These are phyloP conservation scores for Drosophila pallidifrons DNA, from an alignment of 1,140 invertebrate species.

Conservation along the genomic window DNA sequence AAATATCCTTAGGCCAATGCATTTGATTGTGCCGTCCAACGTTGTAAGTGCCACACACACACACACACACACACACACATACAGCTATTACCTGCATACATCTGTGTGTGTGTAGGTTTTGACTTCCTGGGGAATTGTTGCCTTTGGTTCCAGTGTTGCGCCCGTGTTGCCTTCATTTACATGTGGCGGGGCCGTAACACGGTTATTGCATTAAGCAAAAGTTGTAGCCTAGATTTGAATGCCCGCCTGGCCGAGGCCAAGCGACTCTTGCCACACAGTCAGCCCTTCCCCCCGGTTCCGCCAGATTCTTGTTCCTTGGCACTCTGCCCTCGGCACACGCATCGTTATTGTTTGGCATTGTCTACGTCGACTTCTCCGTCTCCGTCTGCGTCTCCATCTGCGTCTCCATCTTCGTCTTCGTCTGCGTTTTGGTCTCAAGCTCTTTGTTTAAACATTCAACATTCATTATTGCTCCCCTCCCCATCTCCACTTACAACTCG, in stretches of 20 bases:
- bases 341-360: slow-evolving; percentile 38
- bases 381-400: background rate
- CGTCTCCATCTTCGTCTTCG: slow-evolving; percentile 10
- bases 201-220: slow-evolving; percentile 79
- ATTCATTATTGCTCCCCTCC: slow-evolving; percentile 60
- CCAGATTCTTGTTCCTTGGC: background rate
- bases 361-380: slow-evolving; percentile 1
- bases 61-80: background rate
- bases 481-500: background rate
- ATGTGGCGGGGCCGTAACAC: slow-evolving; percentile 69
- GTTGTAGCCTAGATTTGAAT: slow-evolving; percentile 77
- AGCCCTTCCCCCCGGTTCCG: too few species aligned
- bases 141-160: slow-evolving; percentile 13
- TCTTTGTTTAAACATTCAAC: slow-evolving; percentile 72
- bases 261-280: background rate
- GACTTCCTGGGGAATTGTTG: slow-evolving; percentile 73
- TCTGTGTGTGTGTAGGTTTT: slow-evolving; percentile 53
- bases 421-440: slow-evolving; percentile 31
- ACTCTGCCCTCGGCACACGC: slow-evolving; percentile 2
- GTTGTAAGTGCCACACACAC: slow-evolving; percentile 34
- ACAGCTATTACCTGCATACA: slow-evolving; percentile 8
- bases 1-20: slow-evolving; percentile 70
- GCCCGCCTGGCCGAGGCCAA: slow-evolving; percentile 27
- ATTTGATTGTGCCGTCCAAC: slow-evolving; percentile 51
- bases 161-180: slow-evolving; percentile 68